Conservation (phyloP, 2,113 vertebrate genomes). For the Corydoras sp. region DNA sequence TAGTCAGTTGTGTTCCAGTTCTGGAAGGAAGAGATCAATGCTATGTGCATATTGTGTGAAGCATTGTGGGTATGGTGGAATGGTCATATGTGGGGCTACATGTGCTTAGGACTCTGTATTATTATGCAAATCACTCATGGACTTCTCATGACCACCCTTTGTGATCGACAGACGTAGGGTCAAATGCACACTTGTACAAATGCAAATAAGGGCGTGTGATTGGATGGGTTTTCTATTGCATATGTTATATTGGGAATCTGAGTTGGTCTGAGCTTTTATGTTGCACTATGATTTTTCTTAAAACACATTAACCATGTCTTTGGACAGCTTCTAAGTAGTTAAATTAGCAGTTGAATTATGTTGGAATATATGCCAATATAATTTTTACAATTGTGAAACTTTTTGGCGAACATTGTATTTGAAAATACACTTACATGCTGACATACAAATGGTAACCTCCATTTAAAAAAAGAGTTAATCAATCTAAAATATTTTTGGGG, state of each 20-base stretch:
- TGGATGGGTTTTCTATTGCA: constrained; percentile 21
- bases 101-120: constrained; percentile 25
- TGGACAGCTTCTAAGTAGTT: not conserved
- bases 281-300: constrained; percentile 3
- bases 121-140: constrained; percentile 36
- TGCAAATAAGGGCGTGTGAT: constrained; percentile 32
- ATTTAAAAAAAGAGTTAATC: no score
- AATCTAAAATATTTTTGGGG: no score
- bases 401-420: no score
- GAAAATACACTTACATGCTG: no score
- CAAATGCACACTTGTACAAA: constrained; percentile 27
- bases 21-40: not conserved
- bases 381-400: no score
- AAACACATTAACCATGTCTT: not conserved
- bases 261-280: constrained; percentile 7
- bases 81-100: constrained; percentile 22
- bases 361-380: no score
- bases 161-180: constrained; percentile 25
- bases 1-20: not conserved
- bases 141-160: constrained; percentile 30
- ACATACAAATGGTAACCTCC: no score
- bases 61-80: constrained; percentile 12
- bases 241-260: not conserved
- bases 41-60: constrained; percentile 11
- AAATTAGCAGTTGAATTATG: no score